Base-by-base conservation (phyloP, 2,888 invertebrate genomes). In the Coelopa pilipes region DNA sequence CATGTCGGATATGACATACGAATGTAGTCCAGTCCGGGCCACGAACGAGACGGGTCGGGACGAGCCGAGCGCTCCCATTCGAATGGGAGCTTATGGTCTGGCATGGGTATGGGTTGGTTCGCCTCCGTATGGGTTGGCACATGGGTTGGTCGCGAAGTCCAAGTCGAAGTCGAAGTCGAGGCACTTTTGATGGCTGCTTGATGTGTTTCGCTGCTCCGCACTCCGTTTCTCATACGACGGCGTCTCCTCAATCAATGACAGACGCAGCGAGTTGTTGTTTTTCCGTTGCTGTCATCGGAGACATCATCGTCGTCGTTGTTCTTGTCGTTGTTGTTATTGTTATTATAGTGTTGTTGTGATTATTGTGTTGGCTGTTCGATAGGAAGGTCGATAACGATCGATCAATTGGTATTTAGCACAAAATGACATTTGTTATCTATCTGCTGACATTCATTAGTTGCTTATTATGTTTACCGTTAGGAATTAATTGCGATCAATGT, bases 351-450 rank as follows among this genome's bases (percentile, higher is more conserved):
- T 34, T 34, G 34, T 34, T 34, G 34, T 34, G 2, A 34, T 34
- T 34, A 34, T 34, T 67, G 68, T 34, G 53, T 53, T 34, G 21
- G 55, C 19, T 55, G 68, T n/a, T 49, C 24, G 7, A 7, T 34
- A 34, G 34, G 34, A 21, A 47, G n/a, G 15, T 4, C 59, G 70
- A 70, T 70, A 70, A 70, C 70, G 70, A 70, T 70, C 70, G 49
- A 70, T 70, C 70, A 70, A 70, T 70, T 60, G 70, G 70, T 70
- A 70, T 70, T 70, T 70, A 70, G 70, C 70, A 70, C 70, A 60
- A 60, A 69, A 60, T 70, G 70, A 70, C 70, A 60, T 70, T 60
- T 60, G 70, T 70, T 70, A 70, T 70, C 70, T 70, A 17, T 70
- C 9, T 46, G 70, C 46, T 70, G 70, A 70, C 70, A 70, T 70